phyloP scores from a whole-genome alignment of 37 sponge, comb jelly and placozoan genomes.

The Dysidea cf. avara region DNA sequence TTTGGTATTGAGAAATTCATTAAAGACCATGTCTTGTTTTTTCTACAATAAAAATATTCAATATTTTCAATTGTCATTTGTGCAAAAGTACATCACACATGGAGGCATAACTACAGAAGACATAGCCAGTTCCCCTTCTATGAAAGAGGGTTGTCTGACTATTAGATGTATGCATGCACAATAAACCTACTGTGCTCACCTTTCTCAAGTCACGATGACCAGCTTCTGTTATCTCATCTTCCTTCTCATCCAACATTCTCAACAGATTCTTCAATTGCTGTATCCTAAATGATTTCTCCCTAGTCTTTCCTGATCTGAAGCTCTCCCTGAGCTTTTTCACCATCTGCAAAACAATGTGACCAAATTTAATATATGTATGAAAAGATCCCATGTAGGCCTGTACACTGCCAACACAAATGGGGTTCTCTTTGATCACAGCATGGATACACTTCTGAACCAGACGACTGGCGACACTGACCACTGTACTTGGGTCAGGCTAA shows the following conservation, averaged over 20 bases:
- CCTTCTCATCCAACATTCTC: constrained; percentile 42
- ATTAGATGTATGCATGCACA: not conserved
- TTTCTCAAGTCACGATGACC: constrained; percentile 51
- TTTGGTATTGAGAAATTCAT: not conserved
- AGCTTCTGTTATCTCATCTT: constrained; percentile 40
- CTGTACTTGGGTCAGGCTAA: too few species aligned
- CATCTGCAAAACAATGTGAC: constrained; percentile 26
- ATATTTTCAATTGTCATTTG: not conserved
- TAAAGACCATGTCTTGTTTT: not conserved
- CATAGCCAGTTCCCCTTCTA: not conserved
- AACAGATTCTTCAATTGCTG: constrained; percentile 51
- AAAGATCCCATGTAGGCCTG: too few species aligned
- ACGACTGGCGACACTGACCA: too few species aligned
- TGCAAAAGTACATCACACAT: not conserved
- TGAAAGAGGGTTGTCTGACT: not conserved
- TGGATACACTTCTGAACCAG: too few species aligned
- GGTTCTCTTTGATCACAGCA: too few species aligned
- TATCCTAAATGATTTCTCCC: constrained; percentile 20
- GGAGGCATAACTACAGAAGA: not conserved
- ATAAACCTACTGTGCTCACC: constrained; percentile 29
- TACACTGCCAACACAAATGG: too few species aligned
- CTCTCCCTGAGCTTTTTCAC: constrained; percentile 30
- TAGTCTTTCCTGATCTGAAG: constrained; percentile 39
- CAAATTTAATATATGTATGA: too few species aligned
- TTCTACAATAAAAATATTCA: not conserved